Base-by-base conservation (phyloP, 2,888 invertebrate species). In the Stenchaetothrips biformis region DNA sequence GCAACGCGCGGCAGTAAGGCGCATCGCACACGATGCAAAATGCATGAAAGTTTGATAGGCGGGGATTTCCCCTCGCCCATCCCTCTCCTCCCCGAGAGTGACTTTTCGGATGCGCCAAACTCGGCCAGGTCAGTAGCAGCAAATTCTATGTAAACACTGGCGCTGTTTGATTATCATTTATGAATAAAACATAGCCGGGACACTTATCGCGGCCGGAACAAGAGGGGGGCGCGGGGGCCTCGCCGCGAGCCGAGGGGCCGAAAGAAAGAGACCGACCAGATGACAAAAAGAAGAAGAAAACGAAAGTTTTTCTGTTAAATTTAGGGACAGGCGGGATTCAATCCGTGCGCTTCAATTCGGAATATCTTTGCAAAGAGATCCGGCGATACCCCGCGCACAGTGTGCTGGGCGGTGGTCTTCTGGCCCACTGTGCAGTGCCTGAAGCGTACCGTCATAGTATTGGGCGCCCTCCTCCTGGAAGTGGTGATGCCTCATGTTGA, bases 371-470 rank as follows among this genome's bases (percentile, higher is more conserved):
- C 37, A 4, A 4, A 37, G 37, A 2, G 37, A 37, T 37, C 37
- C 37, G 37, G 37, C 37, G 37, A 37, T 37, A 37, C 37, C 37
- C 37, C 37, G 37, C n/a, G n/a, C n/a, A n/a, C n/a, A n/a, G n/a
- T n/a, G n/a, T n/a, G n/a, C n/a, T n/a, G n/a, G n/a, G n/a, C n/a
- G n/a, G n/a, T n/a, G n/a, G n/a, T n/a, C n/a, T n/a, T n/a, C n/a
- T n/a, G n/a, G n/a, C n/a, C n/a, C n/a, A n/a, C n/a, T n/a, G n/a
- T n/a, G n/a, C n/a, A n/a, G n/a, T n/a, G n/a, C n/a, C n/a, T n/a
- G n/a, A n/a, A n/a, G n/a, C n/a, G 84, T 88, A 93, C 94, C 94
- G 87, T 94, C 94, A 84, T 94, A 94, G 85, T 93, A 94, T 87
- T 92, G 92, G 80, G 92, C 90, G 83, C 92, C 92, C 84, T 94